Base-by-base conservation (phyloP, 2,888 invertebrate species). In the Cistogaster globosa region DNA sequence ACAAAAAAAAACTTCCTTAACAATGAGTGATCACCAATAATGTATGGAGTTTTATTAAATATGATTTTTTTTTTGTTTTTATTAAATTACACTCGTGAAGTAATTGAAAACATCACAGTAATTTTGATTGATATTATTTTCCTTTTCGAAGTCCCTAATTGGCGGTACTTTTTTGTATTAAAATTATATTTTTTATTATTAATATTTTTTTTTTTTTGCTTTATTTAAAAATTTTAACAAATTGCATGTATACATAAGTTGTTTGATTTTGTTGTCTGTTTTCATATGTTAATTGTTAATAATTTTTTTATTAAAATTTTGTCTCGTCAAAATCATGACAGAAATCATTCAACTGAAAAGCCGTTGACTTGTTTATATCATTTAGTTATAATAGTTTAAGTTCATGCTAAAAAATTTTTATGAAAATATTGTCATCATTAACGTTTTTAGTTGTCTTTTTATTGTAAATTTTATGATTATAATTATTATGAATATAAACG, bases 331-430 rank as follows among this genome's bases (percentile, higher is more conserved):
- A 83, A 72, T 77, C 58, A 83, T 76, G 76, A 53, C 51, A 57
- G 60, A 57, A 79, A 65, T 77, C 86, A 60, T 78, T 87, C 85
- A 86, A 86, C 75, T 84, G 85, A 80, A 86, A 86, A 87, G 80
- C 85, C 83, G 87, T 82, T 87, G 87, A 87, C 82, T 86, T 80
- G 85, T 87, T 78, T 84, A 87, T 77, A 85, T 67, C 36, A 79
- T 85, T 78, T 85, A 74, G 79, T 72, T 86, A 83, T 78, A 76
- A 78, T 75, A 87, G 83, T 81, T 87, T 81, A 87, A 87, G 85
- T 87, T 86, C 87, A 86, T 82, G 83, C 63, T 83, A 38, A 71
- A 55, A 60, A 78, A 8, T 18, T 18, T 71, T 18, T 45, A n/a
- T 51, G 2, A 42, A 12, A 12, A 26, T 53, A 45, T 38, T 75